phyloP scores from a whole-genome alignment of 2,888 invertebrate genomes.

The Eupeodes luniger region DNA sequence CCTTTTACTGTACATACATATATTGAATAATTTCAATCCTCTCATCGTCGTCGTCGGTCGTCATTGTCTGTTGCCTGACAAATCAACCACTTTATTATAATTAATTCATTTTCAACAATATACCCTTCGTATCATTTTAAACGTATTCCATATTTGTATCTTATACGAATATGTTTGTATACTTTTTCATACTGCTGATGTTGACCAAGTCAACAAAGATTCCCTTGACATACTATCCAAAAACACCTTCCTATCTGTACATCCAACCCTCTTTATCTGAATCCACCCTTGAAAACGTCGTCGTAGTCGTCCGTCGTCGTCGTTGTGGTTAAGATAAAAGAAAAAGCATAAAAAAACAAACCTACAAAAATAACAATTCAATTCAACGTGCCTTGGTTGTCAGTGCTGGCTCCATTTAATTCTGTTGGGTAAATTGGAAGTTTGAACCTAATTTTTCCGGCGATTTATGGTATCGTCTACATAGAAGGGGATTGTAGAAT shows the following conservation, averaged over 20 bases:
- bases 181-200: constrained; percentile 9
- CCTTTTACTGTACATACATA: background rate
- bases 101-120: constrained; percentile 36
- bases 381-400: background rate
- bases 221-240: constrained; percentile 51
- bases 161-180: background rate
- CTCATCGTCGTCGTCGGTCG: background rate
- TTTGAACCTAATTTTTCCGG: no score
- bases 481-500: no score
- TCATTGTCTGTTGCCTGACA: background rate
- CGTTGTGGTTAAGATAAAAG: constrained; percentile 20
- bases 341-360: background rate
- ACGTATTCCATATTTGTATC: constrained; percentile 44
- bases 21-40: background rate
- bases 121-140: constrained; percentile 16
- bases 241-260: background rate
- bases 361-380: background rate
- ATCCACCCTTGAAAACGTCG: constrained; percentile 13
- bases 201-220: constrained; percentile 56
- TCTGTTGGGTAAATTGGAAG: no score
- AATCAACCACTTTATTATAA: constrained; percentile 8
- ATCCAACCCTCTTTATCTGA: background rate
- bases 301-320: background rate
- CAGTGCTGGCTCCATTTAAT: background rate
- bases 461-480: no score